Evolutionary conservation across 2,888 invertebrate species (phyloP).

Genomic region (Yponomeuta evonymella): DNA sequence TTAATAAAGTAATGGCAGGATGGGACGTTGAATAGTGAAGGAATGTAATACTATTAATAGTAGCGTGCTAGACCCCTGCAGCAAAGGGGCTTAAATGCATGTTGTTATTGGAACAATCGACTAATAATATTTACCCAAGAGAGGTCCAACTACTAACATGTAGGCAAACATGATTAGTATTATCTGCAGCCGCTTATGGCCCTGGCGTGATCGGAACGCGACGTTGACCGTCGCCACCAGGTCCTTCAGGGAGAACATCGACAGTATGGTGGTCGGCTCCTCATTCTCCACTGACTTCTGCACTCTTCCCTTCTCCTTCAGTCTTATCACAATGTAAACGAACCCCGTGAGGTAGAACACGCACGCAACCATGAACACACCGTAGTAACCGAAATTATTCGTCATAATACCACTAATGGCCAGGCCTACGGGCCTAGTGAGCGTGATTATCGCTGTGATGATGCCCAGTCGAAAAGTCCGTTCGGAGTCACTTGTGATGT

Average conservation of each 20-base stretch:
- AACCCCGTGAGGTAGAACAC: slow-evolving; percentile 63
- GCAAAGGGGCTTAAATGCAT: too few relatives aligned
- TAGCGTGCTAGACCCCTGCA: background rate
- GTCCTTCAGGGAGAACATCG: slow-evolving; percentile 56
- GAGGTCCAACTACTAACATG: slow-evolving; percentile 72
- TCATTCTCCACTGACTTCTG: slow-evolving; percentile 45
- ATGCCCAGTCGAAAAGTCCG: slow-evolving; percentile 79
- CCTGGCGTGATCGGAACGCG: slow-evolving; percentile 53
- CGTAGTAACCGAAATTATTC: slow-evolving; percentile 64
- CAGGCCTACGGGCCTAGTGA: slow-evolving; percentile 71
- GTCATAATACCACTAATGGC: slow-evolving; percentile 75
- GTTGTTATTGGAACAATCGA: background rate
- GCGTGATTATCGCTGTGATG: slow-evolving; percentile 71
- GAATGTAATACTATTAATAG: too few relatives aligned
- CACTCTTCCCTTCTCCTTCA: slow-evolving; percentile 51
- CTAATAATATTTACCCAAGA: slow-evolving; percentile 51
- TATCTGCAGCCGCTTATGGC: slow-evolving; percentile 57
- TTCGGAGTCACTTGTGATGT: slow-evolving; percentile 75
- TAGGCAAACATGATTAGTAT: slow-evolving; percentile 62
- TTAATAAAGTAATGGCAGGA: too few relatives aligned
- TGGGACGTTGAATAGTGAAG: too few relatives aligned
- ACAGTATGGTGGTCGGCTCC: slow-evolving; percentile 39
- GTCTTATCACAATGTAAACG: slow-evolving; percentile 57
- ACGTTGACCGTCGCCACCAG: slow-evolving; percentile 67
- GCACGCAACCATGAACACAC: slow-evolving; percentile 62